Evolutionary conservation across 2,888 invertebrate species (phyloP), one percentile per base, ranked within the genome.

Genomic region (Acronicta psi): DNA sequence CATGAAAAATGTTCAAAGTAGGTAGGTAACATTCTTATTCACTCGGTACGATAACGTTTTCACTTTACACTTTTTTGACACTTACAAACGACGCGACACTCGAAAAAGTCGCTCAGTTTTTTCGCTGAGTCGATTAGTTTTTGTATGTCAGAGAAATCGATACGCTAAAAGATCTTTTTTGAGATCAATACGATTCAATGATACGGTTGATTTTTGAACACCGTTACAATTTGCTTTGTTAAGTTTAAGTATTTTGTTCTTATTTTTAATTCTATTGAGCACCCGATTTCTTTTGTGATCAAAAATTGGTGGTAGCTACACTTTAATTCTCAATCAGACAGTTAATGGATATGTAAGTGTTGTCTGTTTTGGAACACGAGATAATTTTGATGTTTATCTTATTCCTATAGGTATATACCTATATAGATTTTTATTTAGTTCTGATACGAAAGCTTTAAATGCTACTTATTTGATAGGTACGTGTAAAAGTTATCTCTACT

Each of bases 121-220:
- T 77, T 66, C 59, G 53, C 60, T 42, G 47, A 62, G 55, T 86
- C 83, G 81, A 84, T 86, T 82, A 81, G 73, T 85, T 86, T 88
- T 85, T 85, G 75, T 83, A 61, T 69, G 75, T 52, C 74, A 64
- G 81, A 80, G 86, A 87, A 87, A 87, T 85, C 83, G 84, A 83
- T 79, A 76, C 68, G 46, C 56, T 77, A 78, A 77, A 66, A 72
- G 70, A 61, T 78, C 64, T 75, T 78, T 78, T 74, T 76, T 73
- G 72, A 76, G 73, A 81, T 74, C 70, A 66, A 57, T 67, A 62
- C 70, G 65, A 70, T 69, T 58, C 81, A 79, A 81, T 82, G 82
- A 79, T 79, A 77, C 75, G 77, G 63, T 72, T 69, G 59, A 64
- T 67, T 76, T 71, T 74, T 65, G 58, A 47, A 37, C 54, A 66